Evolutionary conservation across 2,113 vertebrate species (phyloP).

Genomic region (Bombycilla garrulus): DNA sequence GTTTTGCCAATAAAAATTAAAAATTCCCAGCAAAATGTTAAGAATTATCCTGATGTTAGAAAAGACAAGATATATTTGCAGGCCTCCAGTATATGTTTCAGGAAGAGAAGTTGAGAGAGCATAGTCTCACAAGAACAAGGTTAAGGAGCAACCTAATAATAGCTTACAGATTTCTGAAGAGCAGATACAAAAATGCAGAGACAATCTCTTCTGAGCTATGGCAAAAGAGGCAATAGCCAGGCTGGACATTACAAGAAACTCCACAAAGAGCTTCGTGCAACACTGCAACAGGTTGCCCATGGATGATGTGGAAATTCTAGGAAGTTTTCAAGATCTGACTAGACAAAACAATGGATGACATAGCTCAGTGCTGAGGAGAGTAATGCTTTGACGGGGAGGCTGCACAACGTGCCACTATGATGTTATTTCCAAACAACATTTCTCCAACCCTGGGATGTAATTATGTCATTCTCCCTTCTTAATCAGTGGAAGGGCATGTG

Average conservation of each 20-base stretch:
- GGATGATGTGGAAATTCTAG: not conserved
- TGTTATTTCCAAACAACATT: not conserved
- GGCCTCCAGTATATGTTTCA: not conserved
- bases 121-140: not conserved
- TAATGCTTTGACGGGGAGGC: not conserved
- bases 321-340: not conserved
- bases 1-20: not conserved
- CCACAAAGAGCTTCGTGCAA: not conserved
- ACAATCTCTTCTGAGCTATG: not conserved
- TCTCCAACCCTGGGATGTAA: not conserved
- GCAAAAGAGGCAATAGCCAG: not conserved
- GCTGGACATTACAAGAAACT: not conserved
- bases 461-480: not conserved
- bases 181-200: not conserved
- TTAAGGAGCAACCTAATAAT: not conserved
- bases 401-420: fast-evolving
- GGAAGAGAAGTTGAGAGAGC: not conserved
- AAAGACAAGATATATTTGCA: not conserved
- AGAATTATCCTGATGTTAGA: not conserved
- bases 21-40: not conserved
- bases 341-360: not conserved
- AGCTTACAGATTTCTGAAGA: not conserved
- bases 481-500: not conserved
- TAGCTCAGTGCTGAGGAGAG: not conserved
- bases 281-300: not conserved